Evolutionary conservation across 2,888 invertebrate species (phyloP).

Genomic region (Aplocera efformata): DNA sequence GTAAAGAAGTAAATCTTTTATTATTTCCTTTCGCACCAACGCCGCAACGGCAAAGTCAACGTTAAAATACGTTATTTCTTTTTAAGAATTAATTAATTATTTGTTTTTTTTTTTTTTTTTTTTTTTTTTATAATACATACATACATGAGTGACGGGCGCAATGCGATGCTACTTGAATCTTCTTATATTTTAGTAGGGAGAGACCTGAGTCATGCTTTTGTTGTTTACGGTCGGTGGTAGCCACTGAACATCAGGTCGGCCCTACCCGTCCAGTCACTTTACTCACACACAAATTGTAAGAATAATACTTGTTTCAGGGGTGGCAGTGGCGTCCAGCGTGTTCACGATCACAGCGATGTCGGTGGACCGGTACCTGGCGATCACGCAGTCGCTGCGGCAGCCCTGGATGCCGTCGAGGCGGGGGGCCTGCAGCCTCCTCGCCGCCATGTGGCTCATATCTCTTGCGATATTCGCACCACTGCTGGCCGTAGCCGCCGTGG

Average conservation of each 20-base stretch:
- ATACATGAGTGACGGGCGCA: too few relatives aligned
- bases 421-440: conserved; percentile 83
- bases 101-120: too few relatives aligned
- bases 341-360: conserved; percentile 91
- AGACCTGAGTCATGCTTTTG: too few relatives aligned
- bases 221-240: too few relatives aligned
- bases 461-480: conserved; percentile 85
- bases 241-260: too few relatives aligned
- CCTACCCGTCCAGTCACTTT: too few relatives aligned
- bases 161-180: too few relatives aligned
- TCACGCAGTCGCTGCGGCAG: conserved; percentile 86
- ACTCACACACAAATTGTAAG: background rate
- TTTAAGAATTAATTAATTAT: too few relatives aligned
- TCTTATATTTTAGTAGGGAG: too few relatives aligned
- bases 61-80: too few relatives aligned
- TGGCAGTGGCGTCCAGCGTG: conserved; percentile 88
- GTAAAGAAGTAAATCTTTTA: background rate
- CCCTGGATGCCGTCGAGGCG: conserved; percentile 85
- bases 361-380: conserved; percentile 87
- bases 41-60: too few relatives aligned
- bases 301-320: conserved; percentile 70
- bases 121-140: too few relatives aligned
- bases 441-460: conserved; percentile 83
- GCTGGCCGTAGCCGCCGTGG: conserved; percentile 74
- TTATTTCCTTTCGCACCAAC: background rate